Percentiles rank a stretch among this genome's conserved stretches.
Conservation (phyloP, 2,888 invertebrate species). For the Aphidius colemani region DNA sequence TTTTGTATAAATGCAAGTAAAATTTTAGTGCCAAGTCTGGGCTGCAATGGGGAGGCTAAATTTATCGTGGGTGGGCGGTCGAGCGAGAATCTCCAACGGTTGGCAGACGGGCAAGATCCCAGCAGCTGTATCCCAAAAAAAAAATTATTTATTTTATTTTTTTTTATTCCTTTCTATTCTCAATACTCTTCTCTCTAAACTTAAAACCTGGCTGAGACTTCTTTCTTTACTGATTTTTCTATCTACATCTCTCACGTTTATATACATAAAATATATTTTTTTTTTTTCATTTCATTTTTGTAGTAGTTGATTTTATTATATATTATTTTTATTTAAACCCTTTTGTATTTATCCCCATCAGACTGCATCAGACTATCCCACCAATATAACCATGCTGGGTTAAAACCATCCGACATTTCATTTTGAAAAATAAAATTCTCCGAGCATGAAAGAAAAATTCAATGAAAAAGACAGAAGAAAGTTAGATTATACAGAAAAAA, state of each 20-base stretch:
- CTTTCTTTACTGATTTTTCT: conserved; percentile 4
- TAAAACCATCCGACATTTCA: too few relatives aligned
- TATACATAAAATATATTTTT: neutral
- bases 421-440: too few relatives aligned
- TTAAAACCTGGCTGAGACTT: conserved; percentile 6
- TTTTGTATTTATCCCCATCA: too few relatives aligned
- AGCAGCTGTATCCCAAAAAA: conserved; percentile 33
- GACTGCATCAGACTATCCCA: too few relatives aligned
- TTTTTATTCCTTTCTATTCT: conserved; percentile 14
- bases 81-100: conserved; percentile 39
- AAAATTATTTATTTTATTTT: too few relatives aligned
- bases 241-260: conserved; percentile 6
- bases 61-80: conserved; percentile 54
- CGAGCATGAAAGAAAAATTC: too few relatives aligned
- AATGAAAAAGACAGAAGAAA: too few relatives aligned
- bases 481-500: too few relatives aligned
- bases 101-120: conserved; percentile 44
- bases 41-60: conserved; percentile 43
- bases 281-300: too few relatives aligned
- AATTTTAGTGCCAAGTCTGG: conserved; percentile 37
- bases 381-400: too few relatives aligned
- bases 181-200: conserved; percentile 9
- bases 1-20: conserved; percentile 24
- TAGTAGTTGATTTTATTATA: too few relatives aligned
- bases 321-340: too few relatives aligned